Evolutionary conservation across 2,797 vertebrate species (phyloP), one percentile per base, ranked within the genome.

Genomic region (Iguana delicatissima): DNA sequence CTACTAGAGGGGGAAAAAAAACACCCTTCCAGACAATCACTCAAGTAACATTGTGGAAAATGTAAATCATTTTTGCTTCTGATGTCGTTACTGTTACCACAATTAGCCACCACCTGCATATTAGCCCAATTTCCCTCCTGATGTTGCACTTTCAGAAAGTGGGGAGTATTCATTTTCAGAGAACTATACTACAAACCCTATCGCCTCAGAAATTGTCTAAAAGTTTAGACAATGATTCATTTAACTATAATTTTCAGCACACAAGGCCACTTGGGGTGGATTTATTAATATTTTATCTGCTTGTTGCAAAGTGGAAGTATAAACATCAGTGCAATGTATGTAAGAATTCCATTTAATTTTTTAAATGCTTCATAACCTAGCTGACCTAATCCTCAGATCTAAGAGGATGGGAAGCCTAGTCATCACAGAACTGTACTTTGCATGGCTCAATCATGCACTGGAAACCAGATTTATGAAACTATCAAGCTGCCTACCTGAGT

Each of bases 91-190:
- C 72, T 87, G 88, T 76, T 83, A 95, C 67, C 83, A 95, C 92
- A 97, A 93, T 77, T 72, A 96, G 76, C 74, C 86, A 87, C 42
- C 50, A 38, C 64, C 91, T 87, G 84, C 89, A 92, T 90, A 82
- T 80, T 76, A 93, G 72, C 57, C 86, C 89, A 85, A 93, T 91
- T 96, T 95, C 90, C 91, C 92, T 86, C 90, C 89, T 93, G 91
- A 95, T 92, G 87, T 90, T 57, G 46, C 79, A 93, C 67, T 96
- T 96, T 95, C 91, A 96, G 86, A 82, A 83, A 96, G 10, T 88
- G 91, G 83, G 80, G 52, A 94, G 91, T 91, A 96, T 50, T 96
- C 94, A 94, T 95, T 95, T 94, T 92, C 85, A 96, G 88, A 95
- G 96, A 92, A 88, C 86, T 87, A 24, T 95, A 89, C 85, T 92